A percentile compares a stretch with the other conserved stretches of the same genome.
Conservation (phyloP, 2,888 invertebrate species). For the Caenorhabditis sp. region DNA sequence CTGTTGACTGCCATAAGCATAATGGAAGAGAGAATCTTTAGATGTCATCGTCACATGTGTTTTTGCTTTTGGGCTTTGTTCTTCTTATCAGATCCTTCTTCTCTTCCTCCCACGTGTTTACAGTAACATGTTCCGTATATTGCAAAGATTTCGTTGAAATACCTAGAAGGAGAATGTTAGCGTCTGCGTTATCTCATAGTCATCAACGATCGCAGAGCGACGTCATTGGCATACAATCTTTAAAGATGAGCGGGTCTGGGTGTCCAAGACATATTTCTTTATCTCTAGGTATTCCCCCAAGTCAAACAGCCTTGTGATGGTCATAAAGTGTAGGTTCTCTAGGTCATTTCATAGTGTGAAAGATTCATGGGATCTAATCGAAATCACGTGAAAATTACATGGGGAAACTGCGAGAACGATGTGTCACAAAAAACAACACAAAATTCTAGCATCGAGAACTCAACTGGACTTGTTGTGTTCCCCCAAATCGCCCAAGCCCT, state of each 20-base stretch:
- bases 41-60: slow-evolving; percentile 49
- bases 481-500: slow-evolving; percentile 64
- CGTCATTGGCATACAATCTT: slow-evolving; percentile 44
- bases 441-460: slow-evolving; percentile 56
- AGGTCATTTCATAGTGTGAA: slow-evolving; percentile 21
- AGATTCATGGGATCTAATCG: neutral
- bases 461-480: slow-evolving; percentile 53
- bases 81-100: slow-evolving; percentile 15
- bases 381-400: slow-evolving; percentile 11
- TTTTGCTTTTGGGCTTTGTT: slow-evolving; percentile 14
- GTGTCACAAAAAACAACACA: neutral
- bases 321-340: slow-evolving; percentile 7
- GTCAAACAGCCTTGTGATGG: slow-evolving; percentile 21
- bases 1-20: slow-evolving; percentile 27
- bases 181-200: slow-evolving; percentile 15
- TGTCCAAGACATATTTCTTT: slow-evolving; percentile 45
- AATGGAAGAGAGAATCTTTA: slow-evolving; percentile 8
- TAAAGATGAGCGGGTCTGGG: slow-evolving; percentile 29
- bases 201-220: slow-evolving; percentile 52
- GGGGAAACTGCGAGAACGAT: neutral
- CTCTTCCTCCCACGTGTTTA: slow-evolving; percentile 32
- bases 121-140: slow-evolving; percentile 31
- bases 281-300: slow-evolving; percentile 57
- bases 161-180: slow-evolving; percentile 5
- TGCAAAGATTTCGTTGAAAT: slow-evolving; percentile 44